Conservation (phyloP, 2,888 invertebrate species). For the Diogma glabrata region DNA sequence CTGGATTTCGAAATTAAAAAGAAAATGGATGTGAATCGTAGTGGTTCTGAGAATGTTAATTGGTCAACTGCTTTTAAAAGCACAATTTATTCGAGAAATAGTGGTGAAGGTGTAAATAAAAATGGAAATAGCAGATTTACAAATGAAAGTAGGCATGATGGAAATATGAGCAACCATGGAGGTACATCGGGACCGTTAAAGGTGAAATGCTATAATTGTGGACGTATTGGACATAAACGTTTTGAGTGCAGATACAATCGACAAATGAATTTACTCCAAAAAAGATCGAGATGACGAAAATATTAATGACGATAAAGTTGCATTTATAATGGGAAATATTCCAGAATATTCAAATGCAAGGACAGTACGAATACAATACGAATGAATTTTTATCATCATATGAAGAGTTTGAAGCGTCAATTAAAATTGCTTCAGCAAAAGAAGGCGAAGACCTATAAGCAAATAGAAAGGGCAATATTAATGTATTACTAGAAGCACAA, state of each 20-base stretch:
- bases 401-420: not conserved
- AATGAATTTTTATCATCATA: not conserved
- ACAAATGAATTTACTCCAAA: not conserved
- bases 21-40: not conserved
- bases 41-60: not conserved
- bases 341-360: not conserved
- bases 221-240: not conserved
- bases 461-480: not conserved
- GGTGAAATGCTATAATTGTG: not conserved
- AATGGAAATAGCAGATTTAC: too few species aligned
- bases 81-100: not conserved
- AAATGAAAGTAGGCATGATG: not conserved
- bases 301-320: too few species aligned
- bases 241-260: too few species aligned
- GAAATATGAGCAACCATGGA: not conserved
- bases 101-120: not conserved
- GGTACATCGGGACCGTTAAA: not conserved
- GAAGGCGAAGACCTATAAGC: not conserved
- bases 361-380: not conserved
- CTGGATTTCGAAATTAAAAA: not conserved
- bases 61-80: not conserved
- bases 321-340: not conserved
- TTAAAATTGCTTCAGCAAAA: not conserved
- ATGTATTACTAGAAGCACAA: not conserved
- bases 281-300: not conserved